Conservation (phyloP, 2,113 vertebrate species). For the Atrichornis clamosus region DNA sequence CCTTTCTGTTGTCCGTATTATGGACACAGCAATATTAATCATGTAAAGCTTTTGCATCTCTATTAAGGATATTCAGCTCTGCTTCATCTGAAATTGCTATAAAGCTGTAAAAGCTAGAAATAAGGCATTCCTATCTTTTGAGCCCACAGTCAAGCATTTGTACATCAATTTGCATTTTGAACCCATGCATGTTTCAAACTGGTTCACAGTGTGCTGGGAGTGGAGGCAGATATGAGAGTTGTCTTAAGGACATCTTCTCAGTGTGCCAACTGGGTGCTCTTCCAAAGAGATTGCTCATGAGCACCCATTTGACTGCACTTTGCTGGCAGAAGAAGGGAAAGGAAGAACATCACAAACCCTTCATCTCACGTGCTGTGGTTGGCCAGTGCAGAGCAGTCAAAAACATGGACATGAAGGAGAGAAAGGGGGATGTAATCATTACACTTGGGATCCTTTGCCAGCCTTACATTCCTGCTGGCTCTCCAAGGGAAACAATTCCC, state of each 20-base stretch:
- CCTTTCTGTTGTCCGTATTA: neutral
- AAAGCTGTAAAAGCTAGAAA: neutral
- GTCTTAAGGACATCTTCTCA: slow-evolving; percentile 11
- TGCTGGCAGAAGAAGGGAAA: neutral
- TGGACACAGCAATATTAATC: neutral
- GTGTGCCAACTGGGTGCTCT: neutral
- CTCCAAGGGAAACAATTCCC: neutral
- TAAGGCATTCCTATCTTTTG: neutral
- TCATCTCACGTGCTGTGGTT: neutral
- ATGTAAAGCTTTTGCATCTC: neutral
- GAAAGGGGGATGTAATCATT: neutral
- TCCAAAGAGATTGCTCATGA: neutral
- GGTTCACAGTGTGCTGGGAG: neutral
- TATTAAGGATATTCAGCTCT: neutral
- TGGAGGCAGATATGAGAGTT: slow-evolving; percentile 16
- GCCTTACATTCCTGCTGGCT: neutral
- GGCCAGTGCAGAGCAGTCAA: neutral
- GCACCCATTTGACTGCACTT: neutral
- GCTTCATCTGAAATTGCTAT: neutral
- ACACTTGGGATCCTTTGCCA: neutral
- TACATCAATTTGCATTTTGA: slow-evolving; percentile 1
- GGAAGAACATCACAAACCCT: neutral
- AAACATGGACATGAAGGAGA: neutral
- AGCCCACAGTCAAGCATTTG: neutral
- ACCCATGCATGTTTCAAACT: neutral